Percentiles rank a stretch among this genome's conserved stretches.
Conservation (phyloP, 2,888 invertebrate genomes). For the Sipha maydis region DNA sequence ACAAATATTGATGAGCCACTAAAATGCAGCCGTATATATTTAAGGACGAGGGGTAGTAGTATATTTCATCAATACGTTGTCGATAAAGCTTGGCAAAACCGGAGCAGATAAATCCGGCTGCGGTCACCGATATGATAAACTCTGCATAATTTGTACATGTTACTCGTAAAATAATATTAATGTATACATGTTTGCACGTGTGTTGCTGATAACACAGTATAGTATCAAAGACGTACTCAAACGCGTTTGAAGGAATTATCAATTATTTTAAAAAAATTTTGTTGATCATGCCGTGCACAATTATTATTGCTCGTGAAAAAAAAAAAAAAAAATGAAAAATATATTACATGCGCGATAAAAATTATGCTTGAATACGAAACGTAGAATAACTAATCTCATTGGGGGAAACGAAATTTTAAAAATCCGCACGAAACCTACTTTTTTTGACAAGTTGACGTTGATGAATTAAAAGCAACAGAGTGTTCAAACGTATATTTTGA, state of each 20-base stretch:
- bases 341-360: not conserved
- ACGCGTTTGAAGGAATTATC: not conserved
- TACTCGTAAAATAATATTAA: not conserved
- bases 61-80: not conserved
- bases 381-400: not conserved
- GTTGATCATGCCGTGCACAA: too few species aligned
- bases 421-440: not conserved
- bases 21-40: not conserved
- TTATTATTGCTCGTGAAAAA: too few species aligned
- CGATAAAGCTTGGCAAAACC: not conserved
- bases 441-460: constrained; percentile 36
- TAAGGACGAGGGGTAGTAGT: not conserved
- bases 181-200: too few species aligned
- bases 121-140: not conserved
- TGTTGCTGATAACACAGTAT: too few species aligned
- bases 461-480: constrained; percentile 30
- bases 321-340: not conserved
- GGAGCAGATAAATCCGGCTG: not conserved
- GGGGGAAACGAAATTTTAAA: constrained; percentile 19
- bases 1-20: constrained; percentile 5
- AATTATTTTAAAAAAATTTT: not conserved
- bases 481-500: constrained; percentile 22
- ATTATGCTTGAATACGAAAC: not conserved
- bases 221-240: not conserved
- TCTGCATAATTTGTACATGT: not conserved